Evolutionary conservation across 2,888 invertebrate genomes (phyloP).

Genomic region (Cataglyphis cursor): DNA sequence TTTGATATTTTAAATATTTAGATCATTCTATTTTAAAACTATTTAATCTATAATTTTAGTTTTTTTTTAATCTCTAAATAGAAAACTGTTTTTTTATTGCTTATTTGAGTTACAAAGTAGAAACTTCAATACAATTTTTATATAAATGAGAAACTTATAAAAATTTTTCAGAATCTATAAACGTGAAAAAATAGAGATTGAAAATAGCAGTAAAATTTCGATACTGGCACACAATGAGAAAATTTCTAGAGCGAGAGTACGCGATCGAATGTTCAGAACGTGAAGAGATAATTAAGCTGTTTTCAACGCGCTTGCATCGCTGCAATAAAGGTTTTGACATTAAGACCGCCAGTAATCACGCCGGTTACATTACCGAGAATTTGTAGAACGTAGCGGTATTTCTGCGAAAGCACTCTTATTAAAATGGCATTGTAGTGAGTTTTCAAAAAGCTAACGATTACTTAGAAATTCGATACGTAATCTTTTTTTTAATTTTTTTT

Average conservation of each 20-base stretch:
- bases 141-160: neutral
- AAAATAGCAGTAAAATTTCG: neutral
- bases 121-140: neutral
- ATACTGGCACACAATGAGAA: neutral
- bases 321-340: conserved; percentile 2
- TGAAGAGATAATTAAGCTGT: conserved; percentile 2
- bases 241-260: conserved; percentile 6
- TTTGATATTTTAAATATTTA: neutral
- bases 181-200: neutral
- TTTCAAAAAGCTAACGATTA: conserved; percentile 3
- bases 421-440: neutral
- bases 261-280: neutral
- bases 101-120: neutral
- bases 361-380: neutral
- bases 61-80: neutral
- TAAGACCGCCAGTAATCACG: conserved; percentile 7
- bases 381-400: neutral
- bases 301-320: neutral
- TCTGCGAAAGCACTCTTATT: neutral
- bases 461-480: conserved; percentile 3
- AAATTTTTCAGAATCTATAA: neutral
- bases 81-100: neutral
- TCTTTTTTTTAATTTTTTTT: conserved; percentile 14
- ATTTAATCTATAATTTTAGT: neutral
- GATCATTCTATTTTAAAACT: neutral